A percentile compares a stretch with the other conserved stretches of the same genome.
Conservation (phyloP, 2,888 invertebrate genomes). For the Sacculina carcini region DNA sequence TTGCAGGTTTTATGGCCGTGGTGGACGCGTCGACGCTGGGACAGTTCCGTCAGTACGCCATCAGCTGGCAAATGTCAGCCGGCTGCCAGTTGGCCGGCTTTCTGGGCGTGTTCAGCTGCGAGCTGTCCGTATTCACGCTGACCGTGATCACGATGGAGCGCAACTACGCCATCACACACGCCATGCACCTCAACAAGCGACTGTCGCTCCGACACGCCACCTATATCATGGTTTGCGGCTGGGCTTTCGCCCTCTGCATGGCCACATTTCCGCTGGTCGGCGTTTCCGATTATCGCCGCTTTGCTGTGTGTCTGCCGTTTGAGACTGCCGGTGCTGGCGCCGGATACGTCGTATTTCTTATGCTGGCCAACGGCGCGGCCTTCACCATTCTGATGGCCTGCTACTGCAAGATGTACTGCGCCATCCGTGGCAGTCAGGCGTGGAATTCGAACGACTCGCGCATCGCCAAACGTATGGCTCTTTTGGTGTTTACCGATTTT, state of each 20-base stretch:
- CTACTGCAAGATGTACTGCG: conserved; percentile 91
- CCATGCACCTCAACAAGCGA: conserved; percentile 80
- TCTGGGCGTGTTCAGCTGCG: conserved; percentile 72
- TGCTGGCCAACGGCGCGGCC: conserved; percentile 74
- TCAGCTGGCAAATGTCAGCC: conserved; percentile 86
- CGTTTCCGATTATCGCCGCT: conserved; percentile 80
- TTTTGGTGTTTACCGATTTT: conserved; percentile 88
- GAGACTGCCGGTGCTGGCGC: conserved; percentile 54
- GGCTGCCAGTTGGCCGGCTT: conserved; percentile 86
- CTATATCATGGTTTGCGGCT: conserved; percentile 75
- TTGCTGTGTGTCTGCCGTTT: conserved; percentile 87
- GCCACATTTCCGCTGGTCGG: conserved; percentile 69
- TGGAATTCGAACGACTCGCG: conserved; percentile 94
- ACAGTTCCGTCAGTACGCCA: conserved; percentile 84
- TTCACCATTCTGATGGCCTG: conserved; percentile 85
- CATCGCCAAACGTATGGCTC: conserved; percentile 85
- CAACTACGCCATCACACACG: conserved; percentile 90
- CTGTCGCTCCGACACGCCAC: conserved; percentile 71
- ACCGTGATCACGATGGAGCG: conserved; percentile 86
- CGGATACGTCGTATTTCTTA: conserved; percentile 65
- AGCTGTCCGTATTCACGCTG: conserved; percentile 79
- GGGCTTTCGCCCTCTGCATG: conserved; percentile 64
- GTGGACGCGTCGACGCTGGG: conserved; percentile 87
- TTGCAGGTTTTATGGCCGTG: conserved; percentile 60
- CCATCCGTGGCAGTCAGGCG: conserved; percentile 70